Evolutionary conservation across 2,888 invertebrate species (phyloP), one percentile per base, ranked within the genome.

Genomic region (Cenopis cana): DNA sequence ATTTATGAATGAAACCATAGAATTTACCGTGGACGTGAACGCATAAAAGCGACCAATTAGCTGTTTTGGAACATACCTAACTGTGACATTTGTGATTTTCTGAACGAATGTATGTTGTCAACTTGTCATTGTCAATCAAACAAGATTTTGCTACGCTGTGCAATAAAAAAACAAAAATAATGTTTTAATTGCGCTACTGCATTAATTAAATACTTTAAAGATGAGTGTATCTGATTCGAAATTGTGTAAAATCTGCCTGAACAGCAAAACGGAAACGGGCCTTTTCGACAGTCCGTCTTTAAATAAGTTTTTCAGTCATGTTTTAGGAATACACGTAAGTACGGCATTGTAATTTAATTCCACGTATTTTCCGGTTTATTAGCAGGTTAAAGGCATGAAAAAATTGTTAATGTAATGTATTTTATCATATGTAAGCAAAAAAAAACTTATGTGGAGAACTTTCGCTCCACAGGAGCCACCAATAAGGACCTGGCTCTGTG

Each of bases 191-290:
- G n/a, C 12, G 18, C 8, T 50, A 8, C 12, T 17, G 14, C 38
- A 17, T 3, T 9, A 11, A 10, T 54, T 52, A 17, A 14, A 14
- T 11, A 14, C 12, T n/a, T 1, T 33, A 49, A 41, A 54, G 20
- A 68, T 69, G 64, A 68, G 60, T 69, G 62, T 62, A 59, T 18
- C 41, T 38, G 59, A 68, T 46, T 57, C 64, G 6, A 72, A 72
- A 69, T 38, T 68, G 41, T 68, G 68, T 56, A 69, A 46, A 65
- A 69, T 69, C 20, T 73, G 64, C 12, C 33, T 65, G 14, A 64
- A 41, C 52, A 69, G 61, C 20, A 52, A 56, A 4, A 60, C 70
- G 3, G 54, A 41, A 2, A 20, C 24, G 3, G 65, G 46, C 17
- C 14, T 70, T 11, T 46, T 46, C 5, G 10, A 54, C 11, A 70